Conservation (phyloP, 1,140 invertebrate genomes). For the Brachionus rubens region DNA sequence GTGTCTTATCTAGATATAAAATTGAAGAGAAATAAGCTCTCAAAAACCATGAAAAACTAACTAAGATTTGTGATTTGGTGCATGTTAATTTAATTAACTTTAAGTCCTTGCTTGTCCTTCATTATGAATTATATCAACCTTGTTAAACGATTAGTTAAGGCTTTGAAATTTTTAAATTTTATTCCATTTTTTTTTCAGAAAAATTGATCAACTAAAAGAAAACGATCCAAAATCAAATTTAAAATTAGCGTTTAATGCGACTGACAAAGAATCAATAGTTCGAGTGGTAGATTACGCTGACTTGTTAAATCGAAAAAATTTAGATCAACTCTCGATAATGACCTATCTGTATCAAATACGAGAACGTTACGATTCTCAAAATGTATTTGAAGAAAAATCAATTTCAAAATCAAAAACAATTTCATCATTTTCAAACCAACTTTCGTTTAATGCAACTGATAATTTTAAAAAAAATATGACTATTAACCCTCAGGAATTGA, state of each 20-base stretch:
- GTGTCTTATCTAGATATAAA: too few relatives aligned
- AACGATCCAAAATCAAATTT: constrained; percentile 13
- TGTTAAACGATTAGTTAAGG: too few relatives aligned
- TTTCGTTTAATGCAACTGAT: background rate
- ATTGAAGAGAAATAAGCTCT: too few relatives aligned
- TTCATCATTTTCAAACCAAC: background rate
- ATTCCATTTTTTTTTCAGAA: background rate
- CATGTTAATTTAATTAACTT: too few relatives aligned
- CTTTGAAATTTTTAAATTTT: too few relatives aligned
- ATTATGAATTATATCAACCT: too few relatives aligned
- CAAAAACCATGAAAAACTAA: too few relatives aligned
- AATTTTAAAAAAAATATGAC: background rate
- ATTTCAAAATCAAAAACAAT: constrained; percentile 15
- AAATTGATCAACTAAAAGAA: background rate
- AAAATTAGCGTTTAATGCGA: constrained; percentile 35
- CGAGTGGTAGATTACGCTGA: constrained; percentile 26
- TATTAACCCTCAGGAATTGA: background rate
- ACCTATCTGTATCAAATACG: constrained; percentile 44
- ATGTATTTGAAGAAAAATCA: background rate
- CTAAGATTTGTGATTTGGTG: too few relatives aligned
- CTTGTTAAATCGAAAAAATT: constrained; percentile 19
- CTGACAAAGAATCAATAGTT: constrained; percentile 32
- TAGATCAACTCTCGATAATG: constrained; percentile 32
- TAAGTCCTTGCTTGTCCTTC: too few relatives aligned
- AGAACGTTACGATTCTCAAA: constrained; percentile 2